Conservation (phyloP, 2,113 vertebrate genomes). For the Eclectus roratus region DNA sequence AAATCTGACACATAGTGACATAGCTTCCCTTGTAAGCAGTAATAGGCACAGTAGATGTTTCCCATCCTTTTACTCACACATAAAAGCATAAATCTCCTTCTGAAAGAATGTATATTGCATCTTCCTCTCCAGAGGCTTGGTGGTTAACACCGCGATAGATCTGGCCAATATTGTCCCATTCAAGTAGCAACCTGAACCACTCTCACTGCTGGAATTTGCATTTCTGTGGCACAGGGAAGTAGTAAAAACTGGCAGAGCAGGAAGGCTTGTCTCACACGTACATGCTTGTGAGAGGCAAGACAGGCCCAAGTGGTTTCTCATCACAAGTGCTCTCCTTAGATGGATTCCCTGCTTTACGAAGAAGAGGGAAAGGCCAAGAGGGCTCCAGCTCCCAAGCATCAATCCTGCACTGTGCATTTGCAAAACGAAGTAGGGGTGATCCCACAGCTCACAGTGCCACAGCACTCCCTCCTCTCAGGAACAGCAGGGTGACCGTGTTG, state of each 20-base stretch:
- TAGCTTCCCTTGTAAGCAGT: background rate
- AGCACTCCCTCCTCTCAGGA: too few species aligned
- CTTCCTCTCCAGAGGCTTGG: background rate
- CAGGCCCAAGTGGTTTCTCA: background rate
- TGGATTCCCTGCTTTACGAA: background rate
- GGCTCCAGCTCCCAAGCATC: background rate
- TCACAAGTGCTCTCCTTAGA: background rate
- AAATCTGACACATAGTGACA: background rate
- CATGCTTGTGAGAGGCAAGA: background rate
- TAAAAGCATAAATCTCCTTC: conserved; percentile 26
- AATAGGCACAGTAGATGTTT: background rate
- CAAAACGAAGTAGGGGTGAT: too few species aligned
- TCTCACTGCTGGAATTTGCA: background rate
- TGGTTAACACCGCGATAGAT: accelerated
- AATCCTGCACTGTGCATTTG: background rate
- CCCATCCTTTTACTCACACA: background rate
- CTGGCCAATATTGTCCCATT: background rate
- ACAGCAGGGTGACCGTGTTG: background rate
- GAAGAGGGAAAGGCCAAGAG: background rate
- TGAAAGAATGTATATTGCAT: background rate
- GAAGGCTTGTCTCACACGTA: background rate
- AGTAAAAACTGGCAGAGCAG: background rate
- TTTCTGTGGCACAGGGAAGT: background rate
- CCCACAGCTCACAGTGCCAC: too few species aligned
- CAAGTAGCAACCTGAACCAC: background rate